Base-by-base conservation (phyloP, 2,797 vertebrate species). In the Artibeus lituratus region DNA sequence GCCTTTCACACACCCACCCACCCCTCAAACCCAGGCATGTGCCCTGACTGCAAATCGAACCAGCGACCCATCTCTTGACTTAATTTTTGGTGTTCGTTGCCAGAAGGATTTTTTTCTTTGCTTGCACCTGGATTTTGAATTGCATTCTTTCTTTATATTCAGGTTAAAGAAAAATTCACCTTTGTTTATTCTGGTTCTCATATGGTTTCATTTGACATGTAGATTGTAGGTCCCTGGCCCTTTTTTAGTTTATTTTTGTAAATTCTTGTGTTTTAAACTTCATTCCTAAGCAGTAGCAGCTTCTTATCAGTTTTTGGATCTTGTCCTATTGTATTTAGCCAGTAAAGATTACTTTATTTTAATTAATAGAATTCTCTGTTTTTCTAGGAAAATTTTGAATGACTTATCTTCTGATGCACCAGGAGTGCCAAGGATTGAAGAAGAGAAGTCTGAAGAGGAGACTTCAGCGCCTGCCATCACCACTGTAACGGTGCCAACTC, bases 401-500 rank as follows among this genome's bases (percentile, higher is more conserved):
- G 99, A 99, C 98, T 98, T 99, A 88, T 99, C 99, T 78, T 99
- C 99, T 69, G 99, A 99, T 93, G 98, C 99, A 88, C 99, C 99
- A 7, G 99, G 99, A 35, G 99, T 99, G 95, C 98, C 99, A 94
- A 99, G 99, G 95, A 99, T 99, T 85, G 99, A 99, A 98, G 99
- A 99, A 98, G 99, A 99, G 93, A 99, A 99, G 94, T 99, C 99
- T 0, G 99, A 99, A 98, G 99, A 99, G 91, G 99, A 99, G 97
- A 98, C 98, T 47, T 98, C 99, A 11, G 98, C 98, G 53, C 99
- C 99, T 47, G 99, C 99, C 98, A 99, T 99, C 98, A 99, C 99
- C 97, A 99, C 99, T 57, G 99, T 99, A 94, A 99, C 99, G 77
- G 99, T 99, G 99, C 99, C 99, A 97, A 99, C 99, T 74, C 99